Percentiles rank a stretch among this genome's conserved stretches.
These are phyloP conservation scores for Acleris cristana DNA, from an alignment of 2,888 invertebrate genomes.

Conservation along the genomic window DNA sequence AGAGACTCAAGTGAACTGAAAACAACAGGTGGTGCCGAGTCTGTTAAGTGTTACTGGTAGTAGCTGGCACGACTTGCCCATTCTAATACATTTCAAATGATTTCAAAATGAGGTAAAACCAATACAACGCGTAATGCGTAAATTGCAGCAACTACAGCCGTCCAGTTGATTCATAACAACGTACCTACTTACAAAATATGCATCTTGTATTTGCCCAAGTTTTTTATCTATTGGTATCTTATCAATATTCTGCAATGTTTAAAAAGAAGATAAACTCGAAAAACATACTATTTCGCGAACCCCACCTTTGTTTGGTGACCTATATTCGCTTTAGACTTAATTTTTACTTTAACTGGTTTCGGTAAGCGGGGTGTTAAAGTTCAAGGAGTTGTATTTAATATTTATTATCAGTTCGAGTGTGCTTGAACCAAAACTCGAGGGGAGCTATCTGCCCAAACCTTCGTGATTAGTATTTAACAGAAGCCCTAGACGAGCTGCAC, in stretches of 20 bases:
- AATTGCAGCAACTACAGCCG: not conserved
- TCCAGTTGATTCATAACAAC: constrained; percentile 42
- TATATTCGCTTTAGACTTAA: constrained; percentile 61
- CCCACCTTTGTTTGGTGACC: constrained; percentile 79
- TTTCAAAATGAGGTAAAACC: not conserved
- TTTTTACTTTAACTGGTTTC: constrained; percentile 58
- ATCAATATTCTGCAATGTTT: constrained; percentile 76
- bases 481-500: too few relatives aligned
- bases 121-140: not conserved
- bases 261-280: constrained; percentile 66
- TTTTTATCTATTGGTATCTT: constrained; percentile 73
- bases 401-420: not conserved
- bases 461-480: too few relatives aligned
- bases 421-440: not conserved
- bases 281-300: constrained; percentile 74
- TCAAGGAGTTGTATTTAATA: not conserved
- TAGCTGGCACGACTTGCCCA: too few relatives aligned
- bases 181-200: constrained; percentile 68
- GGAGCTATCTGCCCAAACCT: too few relatives aligned
- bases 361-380: not conserved
- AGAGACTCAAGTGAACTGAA: too few relatives aligned
- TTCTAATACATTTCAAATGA: not conserved
- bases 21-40: too few relatives aligned
- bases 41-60: too few relatives aligned
- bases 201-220: constrained; percentile 77